These are phyloP conservation scores for Noctua fimbriata DNA, from an alignment of 2,888 invertebrate genomes.

Conservation along the genomic window DNA sequence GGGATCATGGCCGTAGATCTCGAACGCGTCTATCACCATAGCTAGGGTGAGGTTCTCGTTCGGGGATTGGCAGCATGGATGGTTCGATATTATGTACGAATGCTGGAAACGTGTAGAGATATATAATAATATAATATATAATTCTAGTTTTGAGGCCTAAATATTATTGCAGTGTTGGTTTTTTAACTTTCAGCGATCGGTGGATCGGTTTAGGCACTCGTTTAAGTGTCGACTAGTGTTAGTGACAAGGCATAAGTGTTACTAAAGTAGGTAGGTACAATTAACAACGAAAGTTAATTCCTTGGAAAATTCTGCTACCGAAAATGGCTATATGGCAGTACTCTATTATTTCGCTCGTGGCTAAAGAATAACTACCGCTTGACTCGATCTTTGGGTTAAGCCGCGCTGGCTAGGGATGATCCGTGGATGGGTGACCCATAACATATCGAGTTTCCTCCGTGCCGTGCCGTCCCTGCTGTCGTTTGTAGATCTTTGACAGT, in stretches of 20 bases:
- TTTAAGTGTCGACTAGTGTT: not conserved
- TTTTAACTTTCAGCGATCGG: not conserved
- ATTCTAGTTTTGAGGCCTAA: not conserved
- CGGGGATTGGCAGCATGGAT: conserved; percentile 84
- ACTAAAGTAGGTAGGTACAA: not conserved
- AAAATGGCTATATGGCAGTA: no score
- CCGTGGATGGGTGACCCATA: no score
- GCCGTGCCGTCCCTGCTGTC: no score
- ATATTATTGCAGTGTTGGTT: not conserved
- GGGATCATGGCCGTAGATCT: conserved; percentile 88
- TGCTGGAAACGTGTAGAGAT: conserved; percentile 64
- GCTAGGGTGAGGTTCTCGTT: conserved; percentile 83
- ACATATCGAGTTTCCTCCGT: no score
- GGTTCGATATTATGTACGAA: conserved; percentile 79
- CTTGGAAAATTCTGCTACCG: no score
- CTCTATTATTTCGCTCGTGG: no score
- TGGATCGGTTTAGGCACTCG: not conserved
- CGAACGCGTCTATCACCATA: conserved; percentile 87
- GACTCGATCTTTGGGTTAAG: no score
- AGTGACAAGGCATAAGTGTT: not conserved
- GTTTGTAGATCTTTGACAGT: no score
- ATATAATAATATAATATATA: no score
- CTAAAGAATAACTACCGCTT: no score
- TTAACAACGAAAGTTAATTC: not conserved
- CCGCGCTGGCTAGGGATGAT: no score